Base-by-base conservation (phyloP, 30 jellyfish, hydroid and myxozoan genomes). In the Catostylus mosaicus region DNA sequence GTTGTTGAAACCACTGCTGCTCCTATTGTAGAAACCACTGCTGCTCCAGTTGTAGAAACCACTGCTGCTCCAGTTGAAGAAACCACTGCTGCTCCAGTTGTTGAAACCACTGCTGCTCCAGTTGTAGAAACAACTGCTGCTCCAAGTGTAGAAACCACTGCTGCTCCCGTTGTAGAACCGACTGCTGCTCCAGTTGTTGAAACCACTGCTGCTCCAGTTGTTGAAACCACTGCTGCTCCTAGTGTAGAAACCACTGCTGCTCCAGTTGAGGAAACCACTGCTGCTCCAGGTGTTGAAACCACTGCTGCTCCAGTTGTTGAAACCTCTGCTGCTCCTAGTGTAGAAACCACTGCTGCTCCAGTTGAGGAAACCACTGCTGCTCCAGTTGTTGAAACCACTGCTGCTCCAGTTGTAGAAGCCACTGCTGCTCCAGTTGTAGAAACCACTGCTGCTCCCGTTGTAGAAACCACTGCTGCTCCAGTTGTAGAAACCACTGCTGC, bases 51-150 rank as follows among this genome's bases (percentile, higher is more conserved):
- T 45, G 77, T 74, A 4, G 77, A 74, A 45, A 74, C 86, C 36
- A 74, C 86, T 1, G 86, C 86, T 1, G 74, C 75, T 46, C 86
- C 77, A n/a, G 69, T 73, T 46, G 69, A 34, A 0, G 77, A 51
- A 33, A 77, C 89, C 31, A 77, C 89, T 16, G 89, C 50, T 61
- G 83, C 64, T 1, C 86, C 86, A 67, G 57, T 67, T 30, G 77
- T 45, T 24, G 81, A 57, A 57, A 77, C 63, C 5, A 56, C 66
- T 0, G 81, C 78, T 6, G 66, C 63, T 18, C 56, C 47, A 16
- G 65, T 52, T 23, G 26, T 63, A 0, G 73, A 54, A 33, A 47
- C 70, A 3, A 48, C 81, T 10, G 37, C 83, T 29, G 80, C 57
- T 1, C 50, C 89, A 35, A 12, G 29, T 11, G 67, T 27, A 1